phyloP scores from a whole-genome alignment of 2,888 invertebrate species.

The Globia sparganii region DNA sequence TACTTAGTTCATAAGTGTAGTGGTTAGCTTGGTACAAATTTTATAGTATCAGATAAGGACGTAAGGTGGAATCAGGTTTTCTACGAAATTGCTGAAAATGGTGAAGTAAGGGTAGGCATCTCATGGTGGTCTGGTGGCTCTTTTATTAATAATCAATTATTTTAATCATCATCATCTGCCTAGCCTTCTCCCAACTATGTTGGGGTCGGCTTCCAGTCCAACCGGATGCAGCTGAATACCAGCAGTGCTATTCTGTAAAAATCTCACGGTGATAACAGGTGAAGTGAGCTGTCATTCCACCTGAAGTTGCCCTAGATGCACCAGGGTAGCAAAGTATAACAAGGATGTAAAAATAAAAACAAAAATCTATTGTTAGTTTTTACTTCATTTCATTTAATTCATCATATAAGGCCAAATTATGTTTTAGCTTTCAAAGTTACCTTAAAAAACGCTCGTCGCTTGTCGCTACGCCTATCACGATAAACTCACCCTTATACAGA shows the following conservation, averaged over 20 bases:
- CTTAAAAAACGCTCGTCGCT: slow-evolving; percentile 23
- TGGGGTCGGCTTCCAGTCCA: no score
- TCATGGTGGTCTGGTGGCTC: neutral
- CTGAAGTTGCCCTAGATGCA: neutral
- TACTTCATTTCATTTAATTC: neutral
- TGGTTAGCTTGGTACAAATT: neutral
- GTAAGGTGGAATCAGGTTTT: neutral
- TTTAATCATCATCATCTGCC: no score
- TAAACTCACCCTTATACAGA: slow-evolving; percentile 48
- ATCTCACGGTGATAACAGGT: no score
- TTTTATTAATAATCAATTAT: neutral
- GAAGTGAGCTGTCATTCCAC: no score
- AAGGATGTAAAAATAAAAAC: neutral
- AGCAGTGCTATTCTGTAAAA: no score
- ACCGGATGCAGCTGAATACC: no score
- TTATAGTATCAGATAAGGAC: neutral
- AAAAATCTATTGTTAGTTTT: neutral
- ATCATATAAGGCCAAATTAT: neutral
- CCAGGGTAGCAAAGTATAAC: no score
- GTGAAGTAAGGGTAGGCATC: neutral
- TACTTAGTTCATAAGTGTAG: neutral
- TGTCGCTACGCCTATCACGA: slow-evolving; percentile 22
- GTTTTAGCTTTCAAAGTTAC: neutral
- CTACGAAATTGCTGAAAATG: neutral
- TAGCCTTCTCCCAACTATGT: no score